phyloP scores from a whole-genome alignment of 2,113 vertebrate species.

The Amphilophus citrinellus region DNA sequence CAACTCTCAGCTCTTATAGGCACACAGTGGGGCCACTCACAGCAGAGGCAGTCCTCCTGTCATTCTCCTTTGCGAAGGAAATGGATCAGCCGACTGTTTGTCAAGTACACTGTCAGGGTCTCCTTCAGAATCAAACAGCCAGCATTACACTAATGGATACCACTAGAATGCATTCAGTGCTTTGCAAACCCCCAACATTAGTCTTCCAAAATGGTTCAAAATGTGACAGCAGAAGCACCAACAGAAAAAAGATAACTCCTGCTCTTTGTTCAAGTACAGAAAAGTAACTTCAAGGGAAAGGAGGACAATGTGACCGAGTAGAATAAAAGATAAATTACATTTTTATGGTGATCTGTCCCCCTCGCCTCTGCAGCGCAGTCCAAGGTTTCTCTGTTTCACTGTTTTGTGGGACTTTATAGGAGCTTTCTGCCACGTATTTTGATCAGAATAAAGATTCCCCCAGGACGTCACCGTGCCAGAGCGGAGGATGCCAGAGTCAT shows the following conservation, averaged over 20 bases:
- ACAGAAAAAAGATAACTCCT: constrained; percentile 12
- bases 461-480: constrained; percentile 61
- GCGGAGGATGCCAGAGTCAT: constrained; percentile 74
- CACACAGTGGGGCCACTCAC: constrained; percentile 73
- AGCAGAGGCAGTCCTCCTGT: constrained; percentile 71
- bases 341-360: constrained; percentile 66
- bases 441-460: constrained; percentile 73
- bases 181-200: constrained; percentile 59
- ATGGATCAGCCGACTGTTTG: constrained; percentile 76
- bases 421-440: constrained; percentile 65
- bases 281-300: constrained; percentile 45
- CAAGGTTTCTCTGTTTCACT: constrained; percentile 47
- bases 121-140: constrained; percentile 68
- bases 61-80: constrained; percentile 77
- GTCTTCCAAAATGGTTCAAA: constrained; percentile 44
- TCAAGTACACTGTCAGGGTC: constrained; percentile 73
- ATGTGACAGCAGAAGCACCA: constrained; percentile 58
- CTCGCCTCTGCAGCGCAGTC: constrained; percentile 40
- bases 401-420: constrained; percentile 66
- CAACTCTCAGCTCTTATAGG: constrained; percentile 80
- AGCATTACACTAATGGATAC: constrained; percentile 59
- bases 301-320: constrained; percentile 56
- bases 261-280: constrained; percentile 57
- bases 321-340: constrained; percentile 64
- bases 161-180: constrained; percentile 56